Base-by-base conservation (phyloP, 2,888 invertebrate genomes). In the Diarsia brunnea region DNA sequence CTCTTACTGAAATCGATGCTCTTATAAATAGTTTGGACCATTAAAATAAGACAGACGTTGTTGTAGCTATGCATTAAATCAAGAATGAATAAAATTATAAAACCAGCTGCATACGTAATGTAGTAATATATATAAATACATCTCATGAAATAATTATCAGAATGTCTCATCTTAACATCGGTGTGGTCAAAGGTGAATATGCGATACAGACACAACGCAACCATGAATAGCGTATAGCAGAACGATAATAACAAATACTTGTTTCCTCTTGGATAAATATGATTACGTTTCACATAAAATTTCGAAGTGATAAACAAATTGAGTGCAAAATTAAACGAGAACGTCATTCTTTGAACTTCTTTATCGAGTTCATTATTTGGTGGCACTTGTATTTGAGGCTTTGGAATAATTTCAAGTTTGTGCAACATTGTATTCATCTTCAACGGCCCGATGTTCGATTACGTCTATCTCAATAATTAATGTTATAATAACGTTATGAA, bases 11-110 rank as follows among this genome's bases (percentile, higher is more conserved):
- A 76, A 27, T 53, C 61, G 2, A 86, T 64, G 19, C 3, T 73
- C 27, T 47, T 73, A 55, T 77, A 66, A 27, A 85, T 79, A 38
- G 60, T 61, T 51, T 85, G 85, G 8, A 86, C 68, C 4, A 11
- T 75, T 12, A 81, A 21, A 51, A 86, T 75, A 8, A 85, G 75
- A 14, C 5, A 24, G 1, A 85, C 53, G 2, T 74, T 73, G 2
- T 70, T 27, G 2, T 68, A 12, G 2, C 43, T 69, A 1, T 75
- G 43, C 4, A 69, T 21, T 4, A 75, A n/a, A 38, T 70, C 68
- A 14, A 60, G 27, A 61, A 78, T 12, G 21, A 70, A 75, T 1
- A 75, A 45, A 4, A 68, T 60, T 24, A 49, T 38, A 8, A 75
- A 64, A 64, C 47, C 16, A 3, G 19, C 16, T 12, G 10, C 21